A percentile compares a stretch with the other conserved stretches of the same genome.
phyloP scores from a whole-genome alignment of 1,140 invertebrate genomes.

The Drosophila takahashii region DNA sequence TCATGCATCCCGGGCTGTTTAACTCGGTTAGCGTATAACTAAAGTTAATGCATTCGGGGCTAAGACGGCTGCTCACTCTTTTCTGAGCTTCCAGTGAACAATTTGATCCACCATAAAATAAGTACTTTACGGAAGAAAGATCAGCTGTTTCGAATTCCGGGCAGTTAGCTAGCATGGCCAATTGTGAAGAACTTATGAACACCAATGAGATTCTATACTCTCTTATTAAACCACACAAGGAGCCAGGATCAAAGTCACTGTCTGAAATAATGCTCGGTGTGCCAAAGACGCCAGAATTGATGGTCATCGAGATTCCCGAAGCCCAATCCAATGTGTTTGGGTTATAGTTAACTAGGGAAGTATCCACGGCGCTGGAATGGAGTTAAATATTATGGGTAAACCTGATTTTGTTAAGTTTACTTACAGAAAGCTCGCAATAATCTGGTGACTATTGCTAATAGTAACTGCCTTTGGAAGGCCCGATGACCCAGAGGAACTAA shows the following conservation, averaged over 20 bases:
- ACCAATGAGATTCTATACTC: slow-evolving; percentile 31
- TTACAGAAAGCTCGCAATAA: slow-evolving; percentile 26
- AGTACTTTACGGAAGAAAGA: slow-evolving; percentile 23
- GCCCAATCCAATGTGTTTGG: slow-evolving; percentile 46
- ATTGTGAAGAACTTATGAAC: background rate
- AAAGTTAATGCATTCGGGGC: slow-evolving; percentile 15
- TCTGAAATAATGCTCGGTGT: slow-evolving; percentile 37
- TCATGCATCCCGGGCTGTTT: slow-evolving; percentile 6
- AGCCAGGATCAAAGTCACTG: slow-evolving; percentile 21
- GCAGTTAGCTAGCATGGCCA: slow-evolving; percentile 3
- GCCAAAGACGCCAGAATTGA: slow-evolving; percentile 26
- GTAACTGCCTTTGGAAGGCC: slow-evolving; percentile 91
- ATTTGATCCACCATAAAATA: slow-evolving; percentile 14
- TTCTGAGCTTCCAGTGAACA: slow-evolving; percentile 8
- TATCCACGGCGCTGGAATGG: background rate
- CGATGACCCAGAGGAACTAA: slow-evolving; percentile 89
- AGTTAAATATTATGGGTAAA: background rate
- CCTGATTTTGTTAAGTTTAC: slow-evolving; percentile 1
- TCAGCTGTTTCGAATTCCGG: slow-evolving; percentile 1
- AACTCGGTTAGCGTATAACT: slow-evolving; percentile 29
- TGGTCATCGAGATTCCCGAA: slow-evolving; percentile 22
- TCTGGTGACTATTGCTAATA: slow-evolving; percentile 86
- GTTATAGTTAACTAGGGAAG: slow-evolving; percentile 13
- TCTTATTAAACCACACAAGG: slow-evolving; percentile 16
- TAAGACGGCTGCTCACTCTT: slow-evolving; percentile 18